Conservation (phyloP, 2,888 invertebrate genomes). For the Electrophaes corylata region DNA sequence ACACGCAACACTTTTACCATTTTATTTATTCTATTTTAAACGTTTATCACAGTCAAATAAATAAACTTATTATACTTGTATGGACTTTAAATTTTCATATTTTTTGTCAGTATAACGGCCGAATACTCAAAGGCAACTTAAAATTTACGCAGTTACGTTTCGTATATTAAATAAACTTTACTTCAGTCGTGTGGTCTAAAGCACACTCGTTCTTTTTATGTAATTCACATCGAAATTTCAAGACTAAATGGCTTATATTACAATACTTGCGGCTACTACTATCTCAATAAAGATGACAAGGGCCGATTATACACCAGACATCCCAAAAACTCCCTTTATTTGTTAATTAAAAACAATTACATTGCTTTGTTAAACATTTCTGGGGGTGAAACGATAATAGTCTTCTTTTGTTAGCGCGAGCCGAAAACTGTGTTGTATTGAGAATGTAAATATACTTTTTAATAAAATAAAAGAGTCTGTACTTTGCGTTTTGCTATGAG, state of each 20-base stretch:
- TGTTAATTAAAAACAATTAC: conserved; percentile 29
- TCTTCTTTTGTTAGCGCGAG: conserved; percentile 21
- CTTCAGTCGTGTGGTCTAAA: too few species aligned
- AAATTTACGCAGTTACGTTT: too few species aligned
- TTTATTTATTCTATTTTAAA: too few species aligned
- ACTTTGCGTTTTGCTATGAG: background rate
- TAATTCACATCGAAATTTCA: too few species aligned
- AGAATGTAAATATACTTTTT: conserved; percentile 14
- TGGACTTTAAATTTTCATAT: too few species aligned
- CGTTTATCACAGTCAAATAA: too few species aligned
- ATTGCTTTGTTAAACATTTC: conserved; percentile 11
- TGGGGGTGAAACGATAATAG: conserved; percentile 9
- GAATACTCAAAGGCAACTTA: too few species aligned
- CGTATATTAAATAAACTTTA: too few species aligned
- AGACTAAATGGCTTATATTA: conserved; percentile 46
- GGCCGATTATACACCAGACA: conserved; percentile 29
- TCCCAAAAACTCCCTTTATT: conserved; percentile 19
- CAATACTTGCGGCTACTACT: conserved; percentile 57
- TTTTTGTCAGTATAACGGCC: too few species aligned
- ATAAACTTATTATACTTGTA: too few species aligned
- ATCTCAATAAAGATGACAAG: conserved; percentile 21
- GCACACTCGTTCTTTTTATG: too few species aligned
- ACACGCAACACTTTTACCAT: too few species aligned
- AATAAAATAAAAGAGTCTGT: background rate
- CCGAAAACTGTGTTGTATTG: conserved; percentile 5